Percentiles rank a stretch among this genome's conserved stretches.
Evolutionary conservation across 2,888 invertebrate genomes (phyloP).

Genomic region (Hyles lineata): DNA sequence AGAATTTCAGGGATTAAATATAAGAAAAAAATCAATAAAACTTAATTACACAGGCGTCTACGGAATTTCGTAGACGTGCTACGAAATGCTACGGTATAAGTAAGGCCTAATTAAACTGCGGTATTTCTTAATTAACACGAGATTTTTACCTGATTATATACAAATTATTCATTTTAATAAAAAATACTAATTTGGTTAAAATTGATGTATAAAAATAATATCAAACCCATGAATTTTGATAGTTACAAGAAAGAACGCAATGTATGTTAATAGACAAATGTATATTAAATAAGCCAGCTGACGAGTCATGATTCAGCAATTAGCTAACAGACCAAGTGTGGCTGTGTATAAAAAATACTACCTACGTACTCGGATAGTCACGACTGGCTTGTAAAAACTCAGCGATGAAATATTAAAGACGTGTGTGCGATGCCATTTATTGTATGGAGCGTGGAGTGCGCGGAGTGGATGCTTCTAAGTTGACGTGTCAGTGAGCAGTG

Average conservation of each 20-base stretch:
- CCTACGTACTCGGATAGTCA: constrained; percentile 4
- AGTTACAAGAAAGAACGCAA: not conserved
- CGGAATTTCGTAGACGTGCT: constrained; percentile 70
- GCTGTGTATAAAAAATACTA: constrained; percentile 2
- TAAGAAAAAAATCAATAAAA: constrained; percentile 30
- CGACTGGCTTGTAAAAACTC: constrained; percentile 17
- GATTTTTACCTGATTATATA: not conserved
- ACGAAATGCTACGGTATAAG: constrained; percentile 68
- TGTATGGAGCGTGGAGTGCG: constrained; percentile 28
- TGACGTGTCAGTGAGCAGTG: constrained; percentile 13
- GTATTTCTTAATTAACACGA: constrained; percentile 2
- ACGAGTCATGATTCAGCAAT: constrained; percentile 17
- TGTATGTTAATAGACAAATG: not conserved
- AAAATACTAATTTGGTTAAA: not conserved
- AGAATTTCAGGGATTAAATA: not conserved
- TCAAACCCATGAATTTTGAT: not conserved
- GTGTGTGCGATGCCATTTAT: constrained; percentile 53
- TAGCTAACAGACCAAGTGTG: not conserved
- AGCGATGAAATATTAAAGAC: constrained; percentile 38
- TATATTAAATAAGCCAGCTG: not conserved
- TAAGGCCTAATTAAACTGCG: constrained; percentile 19
- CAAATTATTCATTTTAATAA: not conserved
- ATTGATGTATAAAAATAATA: not conserved
- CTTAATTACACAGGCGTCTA: constrained; percentile 50
- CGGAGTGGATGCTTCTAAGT: not conserved